phyloP scores from a whole-genome alignment of 2,888 invertebrate species.

The Standfussiana lucernea region DNA sequence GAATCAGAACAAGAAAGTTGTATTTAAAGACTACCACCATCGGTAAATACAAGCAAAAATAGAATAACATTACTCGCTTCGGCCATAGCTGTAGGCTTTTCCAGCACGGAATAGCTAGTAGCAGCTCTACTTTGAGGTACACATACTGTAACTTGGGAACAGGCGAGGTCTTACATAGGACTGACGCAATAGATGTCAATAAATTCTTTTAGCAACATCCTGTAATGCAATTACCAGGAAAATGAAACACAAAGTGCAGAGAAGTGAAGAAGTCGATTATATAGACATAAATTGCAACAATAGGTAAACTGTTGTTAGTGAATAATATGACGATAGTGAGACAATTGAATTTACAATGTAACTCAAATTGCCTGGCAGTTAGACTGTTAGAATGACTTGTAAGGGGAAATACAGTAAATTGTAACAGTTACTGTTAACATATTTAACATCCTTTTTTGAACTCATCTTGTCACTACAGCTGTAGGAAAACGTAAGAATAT shows the following conservation, averaged over 20 bases:
- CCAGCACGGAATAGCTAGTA: neutral
- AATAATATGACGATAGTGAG: neutral
- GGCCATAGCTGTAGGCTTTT: neutral
- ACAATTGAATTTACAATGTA: constrained; percentile 33
- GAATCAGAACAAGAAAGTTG: neutral
- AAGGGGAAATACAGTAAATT: no score
- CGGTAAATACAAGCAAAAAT: neutral
- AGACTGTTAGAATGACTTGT: no score
- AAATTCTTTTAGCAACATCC: neutral
- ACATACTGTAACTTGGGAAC: neutral
- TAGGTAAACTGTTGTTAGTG: neutral
- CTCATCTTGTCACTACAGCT: no score
- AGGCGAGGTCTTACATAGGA: neutral
- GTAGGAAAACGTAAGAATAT: no score
- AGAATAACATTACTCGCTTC: neutral
- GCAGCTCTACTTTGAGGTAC: neutral
- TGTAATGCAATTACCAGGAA: neutral
- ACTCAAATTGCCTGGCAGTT: no score
- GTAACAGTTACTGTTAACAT: no score
- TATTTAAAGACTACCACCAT: neutral
- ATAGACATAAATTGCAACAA: neutral
- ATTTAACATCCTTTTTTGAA: no score
- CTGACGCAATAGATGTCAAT: neutral
- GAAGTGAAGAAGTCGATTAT: neutral
- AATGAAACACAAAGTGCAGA: neutral